These are phyloP conservation scores for Drosophila albomicans DNA, from an alignment of 1,140 invertebrate genomes.

Conservation along the genomic window DNA sequence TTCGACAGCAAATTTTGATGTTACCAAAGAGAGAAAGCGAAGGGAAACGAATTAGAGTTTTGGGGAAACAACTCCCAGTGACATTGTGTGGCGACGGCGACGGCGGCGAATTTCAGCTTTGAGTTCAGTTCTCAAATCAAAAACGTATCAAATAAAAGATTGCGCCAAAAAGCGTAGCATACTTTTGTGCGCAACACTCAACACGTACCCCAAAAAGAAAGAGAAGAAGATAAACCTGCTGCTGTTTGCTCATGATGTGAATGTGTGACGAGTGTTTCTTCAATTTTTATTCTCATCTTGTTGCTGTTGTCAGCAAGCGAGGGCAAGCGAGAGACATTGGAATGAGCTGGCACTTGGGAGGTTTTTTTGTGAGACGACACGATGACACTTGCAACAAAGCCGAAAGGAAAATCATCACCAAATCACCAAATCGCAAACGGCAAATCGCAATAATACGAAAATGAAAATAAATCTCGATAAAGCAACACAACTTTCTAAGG, in stretches of 20 bases:
- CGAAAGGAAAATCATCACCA: constrained; percentile 1
- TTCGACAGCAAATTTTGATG: constrained; percentile 59
- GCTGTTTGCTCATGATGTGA: constrained; percentile 15
- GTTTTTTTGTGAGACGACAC: constrained; percentile 35
- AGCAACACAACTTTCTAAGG: constrained; percentile 22
- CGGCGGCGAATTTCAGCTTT: constrained; percentile 30
- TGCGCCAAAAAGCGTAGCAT: constrained; percentile 48
- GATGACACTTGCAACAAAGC: constrained; percentile 54
- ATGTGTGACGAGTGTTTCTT: constrained; percentile 25
- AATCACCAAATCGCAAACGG: constrained; percentile 10
- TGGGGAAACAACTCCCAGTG: constrained; percentile 36
- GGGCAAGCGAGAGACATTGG: neutral
- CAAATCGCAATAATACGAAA: neutral
- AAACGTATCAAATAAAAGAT: constrained; percentile 82
- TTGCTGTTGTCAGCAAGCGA: constrained; percentile 22
- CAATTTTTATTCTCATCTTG: neutral
- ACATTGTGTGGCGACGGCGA: constrained; percentile 54
- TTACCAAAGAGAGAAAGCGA: constrained; percentile 13
- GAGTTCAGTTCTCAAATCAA: constrained; percentile 65
- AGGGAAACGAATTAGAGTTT: neutral
- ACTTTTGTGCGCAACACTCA: constrained; percentile 66
- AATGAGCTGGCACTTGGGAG: constrained; percentile 52
- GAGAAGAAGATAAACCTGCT: neutral
- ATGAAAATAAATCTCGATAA: constrained; percentile 9
- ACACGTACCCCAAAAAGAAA: constrained; percentile 56